Percentiles rank a stretch among this genome's conserved stretches.
Evolutionary conservation across 2,797 vertebrate genomes (phyloP).

Genomic region (Schizothorax lantsangensis): DNA sequence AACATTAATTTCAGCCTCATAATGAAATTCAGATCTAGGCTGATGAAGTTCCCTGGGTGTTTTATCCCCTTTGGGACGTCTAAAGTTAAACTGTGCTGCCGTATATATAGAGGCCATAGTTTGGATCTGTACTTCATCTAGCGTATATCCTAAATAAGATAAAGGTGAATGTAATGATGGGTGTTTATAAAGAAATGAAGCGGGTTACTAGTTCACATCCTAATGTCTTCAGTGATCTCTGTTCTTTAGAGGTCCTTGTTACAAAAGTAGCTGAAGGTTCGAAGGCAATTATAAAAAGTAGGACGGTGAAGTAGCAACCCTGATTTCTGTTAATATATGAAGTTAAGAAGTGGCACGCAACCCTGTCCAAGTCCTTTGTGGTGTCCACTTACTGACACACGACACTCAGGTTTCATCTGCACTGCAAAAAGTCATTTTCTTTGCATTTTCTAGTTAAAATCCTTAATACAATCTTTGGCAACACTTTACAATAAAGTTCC

Average conservation of each 20-base stretch:
- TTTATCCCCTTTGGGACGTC: slow-evolving; percentile 9
- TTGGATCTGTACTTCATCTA: neutral
- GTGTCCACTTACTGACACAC: neutral
- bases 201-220: neutral
- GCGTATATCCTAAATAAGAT: neutral
- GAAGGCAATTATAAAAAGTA: slow-evolving; percentile 29
- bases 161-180: neutral
- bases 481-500: too few species aligned
- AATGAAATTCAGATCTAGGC: slow-evolving; percentile 29
- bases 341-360: slow-evolving; percentile 29
- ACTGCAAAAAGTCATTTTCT: neutral
- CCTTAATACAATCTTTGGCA: neutral
- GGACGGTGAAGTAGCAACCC: slow-evolving; percentile 25
- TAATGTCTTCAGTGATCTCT: neutral
- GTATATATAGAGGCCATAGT: slow-evolving; percentile 10
- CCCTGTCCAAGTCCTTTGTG: slow-evolving; percentile 7
- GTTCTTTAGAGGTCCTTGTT: neutral
- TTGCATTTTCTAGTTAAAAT: too few species aligned
- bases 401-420: neutral
- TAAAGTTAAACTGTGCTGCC: slow-evolving; percentile 18
- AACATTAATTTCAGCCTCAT: slow-evolving; percentile 2
- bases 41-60: slow-evolving; percentile 30
- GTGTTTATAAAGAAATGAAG: neutral
- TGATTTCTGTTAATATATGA: slow-evolving; percentile 24
- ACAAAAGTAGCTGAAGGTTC: slow-evolving; percentile 7